Evolutionary conservation across 2,113 vertebrate genomes (phyloP), one percentile per base, ranked within the genome.

Genomic region (Chunga burmeisteri): DNA sequence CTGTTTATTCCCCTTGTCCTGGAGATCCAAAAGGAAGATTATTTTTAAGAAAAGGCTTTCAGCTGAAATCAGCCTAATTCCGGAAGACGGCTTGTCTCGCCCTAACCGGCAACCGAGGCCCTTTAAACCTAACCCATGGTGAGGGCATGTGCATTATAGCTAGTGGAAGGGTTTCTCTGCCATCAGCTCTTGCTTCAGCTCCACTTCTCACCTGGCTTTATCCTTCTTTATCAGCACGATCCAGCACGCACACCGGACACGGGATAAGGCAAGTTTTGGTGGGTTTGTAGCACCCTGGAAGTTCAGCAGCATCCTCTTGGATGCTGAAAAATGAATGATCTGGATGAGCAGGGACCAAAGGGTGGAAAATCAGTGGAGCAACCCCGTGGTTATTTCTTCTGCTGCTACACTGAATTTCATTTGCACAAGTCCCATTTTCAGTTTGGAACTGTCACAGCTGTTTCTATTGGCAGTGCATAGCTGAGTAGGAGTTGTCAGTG

Each of bases 1-100:
- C 94, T 96, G 96, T 95, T 97, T 97, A 96, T 96, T 96, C 93
- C 97, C 96, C 96, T 96, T 95, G 98, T 97, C 97, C 97, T 96
- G 49, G 81, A 96, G 97, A 97, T 97, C 97, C 95, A 65, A 22
- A 71, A 89, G 96, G 95, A 96, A 89, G 74, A 73, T 94, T 91
- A 86, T 94, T 95, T 88, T 38, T 7, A 83, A 86, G 75, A 86
- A 40, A 68, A 82, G 88, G 59, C 73, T 84, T 94, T 90, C 34
- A n/a, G 88, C 62, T 78, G 87, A 29, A 80, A 88, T 5, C 92
- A 40, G 34, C 44, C 78, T 70, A 8, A 19, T 55, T 84, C 94
- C 14, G 0, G 84, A 87, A 88, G 87, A 58, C 0, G 27, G 38
- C 20, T 84, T 6, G 9, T 30, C 77, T 30, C 13, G 42, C 56